A percentile compares a stretch with the other conserved stretches of the same genome.
Conservation (phyloP, 2,797 vertebrate genomes). For the Coreius guichenoti region DNA sequence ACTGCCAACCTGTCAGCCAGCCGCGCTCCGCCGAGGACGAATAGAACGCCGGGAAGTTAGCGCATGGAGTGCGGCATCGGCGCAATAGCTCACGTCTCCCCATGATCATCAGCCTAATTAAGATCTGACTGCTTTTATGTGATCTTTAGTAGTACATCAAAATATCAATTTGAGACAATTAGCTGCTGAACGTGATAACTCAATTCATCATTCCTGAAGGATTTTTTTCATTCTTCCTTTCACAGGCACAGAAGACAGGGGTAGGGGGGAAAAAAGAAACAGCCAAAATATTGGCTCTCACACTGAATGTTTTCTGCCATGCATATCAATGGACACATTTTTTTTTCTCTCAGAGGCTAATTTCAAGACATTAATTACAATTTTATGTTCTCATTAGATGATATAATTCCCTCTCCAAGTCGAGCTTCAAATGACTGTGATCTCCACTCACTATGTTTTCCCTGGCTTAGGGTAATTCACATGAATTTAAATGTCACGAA, state of each 20-base stretch:
- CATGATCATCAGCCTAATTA: conserved; percentile 78
- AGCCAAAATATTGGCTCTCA: conserved; percentile 72
- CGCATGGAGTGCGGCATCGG: conserved; percentile 60
- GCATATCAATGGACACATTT: conserved; percentile 71
- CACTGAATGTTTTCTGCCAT: conserved; percentile 66
- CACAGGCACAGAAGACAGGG: conserved; percentile 42
- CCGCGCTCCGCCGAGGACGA: conserved; percentile 77
- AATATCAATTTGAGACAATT: conserved; percentile 81
- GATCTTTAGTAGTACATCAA: conserved; percentile 75
- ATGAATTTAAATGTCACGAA: conserved; percentile 65
- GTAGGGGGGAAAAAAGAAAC: conserved; percentile 26
- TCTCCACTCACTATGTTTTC: conserved; percentile 56
- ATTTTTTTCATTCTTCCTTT: conserved; percentile 55
- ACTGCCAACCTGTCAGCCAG: conserved; percentile 84
- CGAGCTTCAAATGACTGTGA: conserved; percentile 59
- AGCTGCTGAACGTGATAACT: conserved; percentile 67
- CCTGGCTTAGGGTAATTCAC: conserved; percentile 60
- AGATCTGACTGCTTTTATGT: conserved; percentile 73
- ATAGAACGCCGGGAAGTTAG: conserved; percentile 83
- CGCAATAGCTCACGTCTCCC: conserved; percentile 73
- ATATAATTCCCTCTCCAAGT: conserved; percentile 63
- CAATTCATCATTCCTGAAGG: conserved; percentile 70
- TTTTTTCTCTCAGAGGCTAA: conserved; percentile 66
- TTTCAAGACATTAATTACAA: conserved; percentile 75
- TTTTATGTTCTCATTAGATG: conserved; percentile 64